Evolutionary conservation across 2,888 invertebrate genomes (phyloP).

Genomic region (Scaptomyza caliginosa): DNA sequence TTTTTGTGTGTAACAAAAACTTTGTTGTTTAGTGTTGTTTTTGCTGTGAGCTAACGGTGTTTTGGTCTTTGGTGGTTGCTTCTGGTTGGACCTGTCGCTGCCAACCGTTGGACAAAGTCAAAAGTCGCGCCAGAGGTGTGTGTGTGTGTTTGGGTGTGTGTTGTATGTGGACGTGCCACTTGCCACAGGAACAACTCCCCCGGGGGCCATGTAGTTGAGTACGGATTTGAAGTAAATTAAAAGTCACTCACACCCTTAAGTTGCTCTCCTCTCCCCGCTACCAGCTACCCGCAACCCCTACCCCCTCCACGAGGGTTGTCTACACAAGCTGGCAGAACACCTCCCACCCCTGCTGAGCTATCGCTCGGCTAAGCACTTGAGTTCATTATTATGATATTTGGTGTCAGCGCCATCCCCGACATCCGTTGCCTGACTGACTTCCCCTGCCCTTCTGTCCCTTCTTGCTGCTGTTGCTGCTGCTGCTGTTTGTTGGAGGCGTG

Average conservation of each 20-base stretch:
- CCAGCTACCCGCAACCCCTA: background rate
- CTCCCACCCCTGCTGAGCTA: background rate
- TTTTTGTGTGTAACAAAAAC: background rate
- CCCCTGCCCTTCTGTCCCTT: background rate
- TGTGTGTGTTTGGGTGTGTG: conserved; percentile 15
- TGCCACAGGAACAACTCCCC: conserved; percentile 73
- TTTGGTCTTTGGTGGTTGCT: conserved; percentile 38
- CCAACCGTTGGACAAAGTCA: conserved; percentile 43
- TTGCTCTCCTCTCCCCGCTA: too few species aligned
- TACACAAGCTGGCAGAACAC: background rate
- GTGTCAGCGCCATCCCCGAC: conserved; percentile 70
- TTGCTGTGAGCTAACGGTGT: conserved; percentile 11
- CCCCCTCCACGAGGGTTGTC: conserved; percentile 27
- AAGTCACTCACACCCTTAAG: conserved; percentile 81
- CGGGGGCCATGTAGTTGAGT: conserved; percentile 75
- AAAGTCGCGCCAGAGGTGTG: conserved; percentile 42
- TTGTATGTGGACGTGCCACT: conserved; percentile 63
- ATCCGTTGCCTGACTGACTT: conserved; percentile 5
- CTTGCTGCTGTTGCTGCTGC: background rate
- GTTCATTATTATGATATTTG: conserved; percentile 80
- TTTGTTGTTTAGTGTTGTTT: conserved; percentile 31
- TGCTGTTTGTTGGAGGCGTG: conserved; percentile 51
- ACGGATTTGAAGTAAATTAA: conserved; percentile 84
- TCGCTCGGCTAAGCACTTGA: conserved; percentile 41
- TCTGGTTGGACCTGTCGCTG: conserved; percentile 13